Base-by-base conservation (phyloP, 2,797 vertebrate species). In the Pogoniulus pusillus region DNA sequence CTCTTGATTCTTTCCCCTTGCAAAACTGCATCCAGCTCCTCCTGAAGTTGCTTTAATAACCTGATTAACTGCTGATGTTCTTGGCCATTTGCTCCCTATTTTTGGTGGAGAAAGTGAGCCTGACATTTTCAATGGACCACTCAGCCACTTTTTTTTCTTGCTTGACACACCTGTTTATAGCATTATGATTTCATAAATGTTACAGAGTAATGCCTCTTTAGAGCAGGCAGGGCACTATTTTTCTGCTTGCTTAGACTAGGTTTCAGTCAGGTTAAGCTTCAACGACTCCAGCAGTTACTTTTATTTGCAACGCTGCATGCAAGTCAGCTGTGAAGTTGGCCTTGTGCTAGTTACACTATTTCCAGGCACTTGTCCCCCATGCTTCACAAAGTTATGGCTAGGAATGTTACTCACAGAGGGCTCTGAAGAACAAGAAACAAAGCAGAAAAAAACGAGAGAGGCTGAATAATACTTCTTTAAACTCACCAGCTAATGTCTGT, bases 201-300 rank as follows among this genome's bases (percentile, higher is more conserved):
- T 78, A 3, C 4, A 32, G 35, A 53, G 32, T 63, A 49, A 64
- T 15, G 24, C 55, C 30, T 60, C 60, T 89, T 76, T 91, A 73
- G 14, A 58, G 85, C 74, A 77, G 58, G 34, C 82, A 83, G 68
- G 75, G 49, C 51, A 35, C 62, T 65, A 43, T 71, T 86, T 58
- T 76, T 84, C 72, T 84, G 74, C 86, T 89, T 32, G 7, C 71
- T 87, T 68, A 29, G 71, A 59, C 64, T 60, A 49, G 20, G 80
- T 86, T 91, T 76, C 87, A 82, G 68, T 64, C 73, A 92, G 77
- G 54, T 93, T 82, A 63, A 89, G 87, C 72, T 89, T 82, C 86
- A 77, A 0, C 32, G 26, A 80, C 58, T 89, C 37, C 59, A 90
- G 70, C 53, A 83, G 68, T 83, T 76, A 82, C 89, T 95, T 91